These are phyloP conservation scores for Mactromeris polynyma DNA, from an alignment of 2,888 invertebrate genomes.

Conservation along the genomic window DNA sequence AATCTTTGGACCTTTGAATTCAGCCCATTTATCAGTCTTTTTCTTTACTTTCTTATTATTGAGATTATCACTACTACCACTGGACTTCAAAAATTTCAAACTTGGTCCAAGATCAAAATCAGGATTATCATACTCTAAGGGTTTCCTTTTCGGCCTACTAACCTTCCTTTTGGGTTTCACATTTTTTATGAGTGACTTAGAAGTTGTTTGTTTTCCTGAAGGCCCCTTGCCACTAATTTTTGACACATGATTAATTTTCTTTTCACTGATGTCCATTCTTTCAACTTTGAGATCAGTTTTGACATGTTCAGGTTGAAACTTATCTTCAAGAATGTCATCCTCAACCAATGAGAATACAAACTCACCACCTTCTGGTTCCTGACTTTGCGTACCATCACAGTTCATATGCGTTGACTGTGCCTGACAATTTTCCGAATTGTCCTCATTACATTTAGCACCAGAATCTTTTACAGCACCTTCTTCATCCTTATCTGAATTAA, in stretches of 20 bases:
- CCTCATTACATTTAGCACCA: conserved; percentile 36
- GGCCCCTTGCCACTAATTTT: not conserved
- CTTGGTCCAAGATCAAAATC: conserved; percentile 64
- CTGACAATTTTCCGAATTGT: not conserved
- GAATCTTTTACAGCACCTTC: conserved; percentile 47
- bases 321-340: conserved; percentile 25
- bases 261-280: not conserved
- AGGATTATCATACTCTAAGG: conserved; percentile 62
- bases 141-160: conserved; percentile 39
- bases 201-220: conserved; percentile 8
- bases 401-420: not conserved
- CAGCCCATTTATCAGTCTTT: conserved; percentile 50
- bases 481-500: conserved; percentile 46
- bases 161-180: conserved; percentile 27
- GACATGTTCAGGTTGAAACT: not conserved
- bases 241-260: conserved; percentile 9
- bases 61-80: conserved; percentile 75
- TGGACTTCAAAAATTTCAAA: conserved; percentile 74
- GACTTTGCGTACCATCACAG: not conserved
- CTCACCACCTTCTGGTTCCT: conserved; percentile 18
- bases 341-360: conserved; percentile 43
- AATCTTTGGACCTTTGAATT: conserved; percentile 80
- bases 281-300: conserved; percentile 17
- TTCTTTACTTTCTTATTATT: conserved; percentile 73
- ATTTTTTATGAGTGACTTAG: conserved; percentile 18